phyloP scores from a whole-genome alignment of 2,797 vertebrate genomes.

The Gephyroberyx darwinii region DNA sequence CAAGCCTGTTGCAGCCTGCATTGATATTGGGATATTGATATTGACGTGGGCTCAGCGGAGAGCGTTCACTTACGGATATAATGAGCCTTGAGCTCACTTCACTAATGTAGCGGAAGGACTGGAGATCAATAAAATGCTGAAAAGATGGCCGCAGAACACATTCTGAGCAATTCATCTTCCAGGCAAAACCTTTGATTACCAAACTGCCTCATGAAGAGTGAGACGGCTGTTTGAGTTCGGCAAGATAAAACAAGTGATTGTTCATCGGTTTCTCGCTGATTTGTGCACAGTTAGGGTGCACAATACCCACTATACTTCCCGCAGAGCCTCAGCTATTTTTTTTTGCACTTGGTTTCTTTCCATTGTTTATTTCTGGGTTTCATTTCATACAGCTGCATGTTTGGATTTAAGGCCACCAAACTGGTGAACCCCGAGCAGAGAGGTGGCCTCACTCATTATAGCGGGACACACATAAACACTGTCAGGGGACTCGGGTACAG shows the following conservation, averaged over 20 bases:
- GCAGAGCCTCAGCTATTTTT: constrained; percentile 5
- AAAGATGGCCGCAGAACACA: neutral
- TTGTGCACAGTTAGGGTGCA: constrained; percentile 14
- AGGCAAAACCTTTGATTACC: no score
- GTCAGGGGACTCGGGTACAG: constrained; percentile 10
- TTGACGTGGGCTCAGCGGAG: constrained; percentile 3
- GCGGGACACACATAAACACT: constrained; percentile 26
- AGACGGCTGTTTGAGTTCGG: neutral
- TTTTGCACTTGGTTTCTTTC: constrained; percentile 29
- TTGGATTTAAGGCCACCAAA: constrained; percentile 33
- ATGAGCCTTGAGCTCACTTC: neutral
- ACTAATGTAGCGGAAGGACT: neutral
- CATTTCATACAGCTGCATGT: constrained; percentile 41
- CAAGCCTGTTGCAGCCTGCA: no score
- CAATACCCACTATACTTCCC: neutral
- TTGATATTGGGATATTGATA: constrained; percentile 8
- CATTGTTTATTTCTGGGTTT: constrained; percentile 49
- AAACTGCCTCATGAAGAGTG: no score
- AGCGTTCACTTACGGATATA: neutral
- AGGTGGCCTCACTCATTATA: constrained; percentile 16
- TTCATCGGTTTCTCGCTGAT: constrained; percentile 5
- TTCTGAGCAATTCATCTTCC: neutral
- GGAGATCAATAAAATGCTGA: constrained; percentile 13
- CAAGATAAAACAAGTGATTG: neutral
- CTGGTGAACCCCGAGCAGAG: constrained; percentile 11